Evolutionary conservation across 1,140 invertebrate species (phyloP).

Genomic region (Cotesia chilonis): DNA sequence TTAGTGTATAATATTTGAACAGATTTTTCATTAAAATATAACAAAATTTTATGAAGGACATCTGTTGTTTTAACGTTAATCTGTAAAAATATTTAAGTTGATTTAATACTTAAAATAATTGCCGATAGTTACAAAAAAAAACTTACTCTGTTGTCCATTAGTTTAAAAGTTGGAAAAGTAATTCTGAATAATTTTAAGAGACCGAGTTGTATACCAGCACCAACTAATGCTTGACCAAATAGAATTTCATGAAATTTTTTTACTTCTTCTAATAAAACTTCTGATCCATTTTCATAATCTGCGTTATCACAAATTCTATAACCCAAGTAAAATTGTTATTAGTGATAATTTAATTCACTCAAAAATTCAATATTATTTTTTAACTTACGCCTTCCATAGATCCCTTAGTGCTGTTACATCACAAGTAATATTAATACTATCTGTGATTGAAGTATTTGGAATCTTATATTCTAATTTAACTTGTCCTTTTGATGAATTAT

Average conservation of each 20-base stretch:
- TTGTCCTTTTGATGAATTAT: constrained; percentile 36
- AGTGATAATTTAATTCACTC: neutral
- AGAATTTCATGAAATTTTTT: constrained; percentile 49
- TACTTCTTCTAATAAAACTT: constrained; percentile 41
- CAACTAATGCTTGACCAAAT: constrained; percentile 44
- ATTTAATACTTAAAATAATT: constrained; percentile 13
- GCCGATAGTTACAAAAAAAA: constrained; percentile 21
- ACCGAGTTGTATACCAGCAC: constrained; percentile 47
- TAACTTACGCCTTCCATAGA: constrained; percentile 49
- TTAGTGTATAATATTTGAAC: constrained; percentile 45
- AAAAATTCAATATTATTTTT: constrained; percentile 20
- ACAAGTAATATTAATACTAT: constrained; percentile 50
- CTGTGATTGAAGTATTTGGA: constrained; percentile 44
- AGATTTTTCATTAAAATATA: constrained; percentile 53
- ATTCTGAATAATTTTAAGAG: constrained; percentile 50
- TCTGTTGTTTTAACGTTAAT: constrained; percentile 49
- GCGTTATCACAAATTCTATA: constrained; percentile 42
- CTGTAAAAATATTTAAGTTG: constrained; percentile 44
- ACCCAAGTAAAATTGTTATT: constrained; percentile 31
- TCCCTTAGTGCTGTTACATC: constrained; percentile 39
- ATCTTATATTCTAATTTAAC: constrained; percentile 50
- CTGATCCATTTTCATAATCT: constrained; percentile 22
- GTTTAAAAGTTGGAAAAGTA: constrained; percentile 46
- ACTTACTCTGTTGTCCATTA: constrained; percentile 51
- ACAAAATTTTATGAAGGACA: constrained; percentile 48